Percentiles rank a stretch among this genome's conserved stretches.
phyloP scores from a whole-genome alignment of 2,888 invertebrate species.

The Drosophila birchii region DNA sequence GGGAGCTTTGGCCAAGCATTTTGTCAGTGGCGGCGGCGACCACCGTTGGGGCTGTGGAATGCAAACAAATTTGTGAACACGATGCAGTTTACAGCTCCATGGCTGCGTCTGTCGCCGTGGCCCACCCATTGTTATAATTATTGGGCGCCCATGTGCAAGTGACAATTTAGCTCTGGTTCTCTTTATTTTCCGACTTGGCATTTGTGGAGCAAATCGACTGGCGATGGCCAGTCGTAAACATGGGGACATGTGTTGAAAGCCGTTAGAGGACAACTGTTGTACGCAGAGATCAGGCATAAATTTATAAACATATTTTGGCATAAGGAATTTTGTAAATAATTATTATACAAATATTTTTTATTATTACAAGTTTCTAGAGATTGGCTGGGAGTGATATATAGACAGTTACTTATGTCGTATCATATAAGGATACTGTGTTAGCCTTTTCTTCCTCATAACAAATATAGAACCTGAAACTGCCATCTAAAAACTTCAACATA shows the following conservation, averaged over 20 bases:
- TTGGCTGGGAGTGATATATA: not conserved
- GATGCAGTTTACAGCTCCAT: constrained; percentile 63
- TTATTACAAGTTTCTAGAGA: not conserved
- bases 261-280: constrained; percentile 33
- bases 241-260: constrained; percentile 65
- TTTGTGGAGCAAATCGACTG: constrained; percentile 57
- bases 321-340: not conserved
- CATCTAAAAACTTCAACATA: not conserved
- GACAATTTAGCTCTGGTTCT: constrained; percentile 73
- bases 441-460: not conserved
- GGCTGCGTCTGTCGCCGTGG: constrained; percentile 39
- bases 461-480: not conserved
- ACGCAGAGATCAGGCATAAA: constrained; percentile 7
- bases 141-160: constrained; percentile 74
- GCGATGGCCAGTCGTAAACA: constrained; percentile 39
- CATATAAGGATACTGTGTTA: too few species aligned
- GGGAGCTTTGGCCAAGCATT: constrained; percentile 59
- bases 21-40: constrained; percentile 62
- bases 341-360: not conserved
- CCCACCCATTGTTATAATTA: constrained; percentile 81
- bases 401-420: not conserved
- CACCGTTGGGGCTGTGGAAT: constrained; percentile 59
- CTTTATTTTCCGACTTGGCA: constrained; percentile 41
- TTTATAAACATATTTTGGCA: not conserved
- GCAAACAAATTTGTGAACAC: constrained; percentile 78